Evolutionary conservation across 2,888 invertebrate species (phyloP).

Genomic region (Gastrophysa polygoni): DNA sequence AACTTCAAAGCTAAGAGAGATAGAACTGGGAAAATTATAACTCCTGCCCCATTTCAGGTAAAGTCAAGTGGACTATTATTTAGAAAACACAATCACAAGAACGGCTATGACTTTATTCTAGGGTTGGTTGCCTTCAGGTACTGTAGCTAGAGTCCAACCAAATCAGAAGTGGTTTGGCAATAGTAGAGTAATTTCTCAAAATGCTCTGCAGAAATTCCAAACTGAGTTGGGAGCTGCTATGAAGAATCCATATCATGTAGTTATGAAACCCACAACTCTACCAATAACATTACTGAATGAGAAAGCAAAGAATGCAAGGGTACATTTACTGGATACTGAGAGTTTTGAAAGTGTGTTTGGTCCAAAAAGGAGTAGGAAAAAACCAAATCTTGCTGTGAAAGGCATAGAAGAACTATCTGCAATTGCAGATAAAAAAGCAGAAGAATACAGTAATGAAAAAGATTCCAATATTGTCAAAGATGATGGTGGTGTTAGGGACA

Average conservation of each 20-base stretch:
- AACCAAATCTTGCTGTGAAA: conserved; percentile 77
- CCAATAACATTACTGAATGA: conserved; percentile 95
- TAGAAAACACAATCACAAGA: background rate
- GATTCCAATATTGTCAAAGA: conserved; percentile 85
- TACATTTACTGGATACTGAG: conserved; percentile 95
- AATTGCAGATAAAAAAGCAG: conserved; percentile 71
- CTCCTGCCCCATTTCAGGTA: conserved; percentile 92
- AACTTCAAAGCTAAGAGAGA: conserved; percentile 96
- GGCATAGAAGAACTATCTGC: conserved; percentile 81
- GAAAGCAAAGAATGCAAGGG: conserved; percentile 85
- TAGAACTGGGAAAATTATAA: conserved; percentile 85
- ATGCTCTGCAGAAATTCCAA: conserved; percentile 86
- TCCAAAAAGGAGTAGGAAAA: conserved; percentile 89
- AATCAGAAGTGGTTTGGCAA: conserved; percentile 99
- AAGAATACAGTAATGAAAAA: conserved; percentile 79
- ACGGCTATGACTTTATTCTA: conserved; percentile 20
- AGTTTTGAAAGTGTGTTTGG: conserved; percentile 95
- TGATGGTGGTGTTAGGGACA: conserved; percentile 78
- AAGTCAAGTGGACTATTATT: conserved; percentile 15
- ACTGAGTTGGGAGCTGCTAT: conserved; percentile 93
- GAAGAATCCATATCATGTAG: conserved; percentile 95
- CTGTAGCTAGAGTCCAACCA: conserved; percentile 93
- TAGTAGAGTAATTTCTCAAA: conserved; percentile 94
- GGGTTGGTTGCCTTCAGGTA: conserved; percentile 85
- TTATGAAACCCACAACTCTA: conserved; percentile 94